A percentile compares a stretch with the other conserved stretches of the same genome.
Conservation (phyloP, 2,113 vertebrate genomes). For the Atherinomorus stipes region DNA sequence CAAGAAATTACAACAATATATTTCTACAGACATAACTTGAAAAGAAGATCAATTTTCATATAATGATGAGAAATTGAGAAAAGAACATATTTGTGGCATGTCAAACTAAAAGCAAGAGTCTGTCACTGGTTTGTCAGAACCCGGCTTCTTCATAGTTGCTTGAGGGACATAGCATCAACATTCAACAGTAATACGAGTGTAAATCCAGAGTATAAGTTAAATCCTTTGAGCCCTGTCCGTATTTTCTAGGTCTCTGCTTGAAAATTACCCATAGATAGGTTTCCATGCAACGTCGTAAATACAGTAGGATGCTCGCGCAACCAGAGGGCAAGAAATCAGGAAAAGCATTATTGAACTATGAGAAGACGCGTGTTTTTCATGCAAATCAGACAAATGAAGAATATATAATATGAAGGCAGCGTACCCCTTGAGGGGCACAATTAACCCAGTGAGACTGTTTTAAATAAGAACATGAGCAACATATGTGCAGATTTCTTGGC, state of each 20-base stretch:
- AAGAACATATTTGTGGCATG: neutral
- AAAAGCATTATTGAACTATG: too few species aligned
- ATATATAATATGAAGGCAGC: conserved; percentile 16
- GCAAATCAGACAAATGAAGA: conserved; percentile 36
- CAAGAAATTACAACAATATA: neutral
- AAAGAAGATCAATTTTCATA: neutral
- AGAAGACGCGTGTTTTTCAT: too few species aligned
- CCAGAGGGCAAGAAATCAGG: too few species aligned
- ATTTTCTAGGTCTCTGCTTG: too few species aligned
- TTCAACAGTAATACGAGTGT: neutral
- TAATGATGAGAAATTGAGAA: neutral
- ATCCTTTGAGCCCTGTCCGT: too few species aligned
- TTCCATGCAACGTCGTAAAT: too few species aligned
- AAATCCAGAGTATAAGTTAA: neutral
- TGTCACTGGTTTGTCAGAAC: neutral
- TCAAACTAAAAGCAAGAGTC: neutral
- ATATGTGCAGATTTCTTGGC: neutral
- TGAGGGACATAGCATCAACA: neutral
- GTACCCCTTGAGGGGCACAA: conserved; percentile 35
- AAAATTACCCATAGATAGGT: too few species aligned
- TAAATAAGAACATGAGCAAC: conserved; percentile 13
- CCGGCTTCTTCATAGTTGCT: neutral
- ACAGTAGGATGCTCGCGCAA: too few species aligned
- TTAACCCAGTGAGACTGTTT: conserved; percentile 33
- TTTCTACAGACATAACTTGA: neutral